These are phyloP conservation scores for Cyrtodaria siliqua DNA, from an alignment of 2,888 invertebrate genomes.

Conservation along the genomic window DNA sequence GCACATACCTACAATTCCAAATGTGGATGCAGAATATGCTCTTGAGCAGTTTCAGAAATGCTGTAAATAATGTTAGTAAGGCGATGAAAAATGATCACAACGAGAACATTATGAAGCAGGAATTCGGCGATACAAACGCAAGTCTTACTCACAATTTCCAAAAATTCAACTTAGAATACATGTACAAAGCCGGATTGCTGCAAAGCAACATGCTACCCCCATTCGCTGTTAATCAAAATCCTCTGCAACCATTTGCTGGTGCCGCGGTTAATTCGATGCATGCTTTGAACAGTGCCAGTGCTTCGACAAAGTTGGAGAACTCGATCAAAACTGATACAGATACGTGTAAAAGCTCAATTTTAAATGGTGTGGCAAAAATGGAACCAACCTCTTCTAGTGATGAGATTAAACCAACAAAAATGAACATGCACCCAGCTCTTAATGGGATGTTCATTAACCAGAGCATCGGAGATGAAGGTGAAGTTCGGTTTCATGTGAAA, in stretches of 20 bases:
- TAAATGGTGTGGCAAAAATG: not conserved
- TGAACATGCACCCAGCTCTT: not conserved
- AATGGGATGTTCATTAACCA: not conserved
- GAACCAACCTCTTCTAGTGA: no score
- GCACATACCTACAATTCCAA: constrained; percentile 18
- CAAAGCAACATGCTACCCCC: constrained; percentile 12
- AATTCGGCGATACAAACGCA: constrained; percentile 9
- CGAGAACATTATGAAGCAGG: constrained; percentile 33
- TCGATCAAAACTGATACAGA: constrained; percentile 4
- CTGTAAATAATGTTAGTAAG: not conserved
- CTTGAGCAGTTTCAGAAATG: constrained; percentile 6
- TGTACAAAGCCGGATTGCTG: constrained; percentile 21
- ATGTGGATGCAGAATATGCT: constrained; percentile 25
- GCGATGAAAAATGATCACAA: constrained; percentile 34
- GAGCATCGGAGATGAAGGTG: constrained; percentile 10
- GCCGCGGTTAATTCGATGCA: no score
- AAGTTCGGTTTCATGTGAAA: constrained; percentile 27
- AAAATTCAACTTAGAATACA: constrained; percentile 15
- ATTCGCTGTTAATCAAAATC: not conserved
- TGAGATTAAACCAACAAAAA: not conserved
- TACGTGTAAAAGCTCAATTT: not conserved
- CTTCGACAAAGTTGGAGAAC: not conserved
- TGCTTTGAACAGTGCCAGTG: no score
- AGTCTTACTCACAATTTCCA: constrained; percentile 5
- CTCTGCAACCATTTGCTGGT: not conserved